Conservation (phyloP, 2,888 invertebrate genomes). For the Caprella mutica region DNA sequence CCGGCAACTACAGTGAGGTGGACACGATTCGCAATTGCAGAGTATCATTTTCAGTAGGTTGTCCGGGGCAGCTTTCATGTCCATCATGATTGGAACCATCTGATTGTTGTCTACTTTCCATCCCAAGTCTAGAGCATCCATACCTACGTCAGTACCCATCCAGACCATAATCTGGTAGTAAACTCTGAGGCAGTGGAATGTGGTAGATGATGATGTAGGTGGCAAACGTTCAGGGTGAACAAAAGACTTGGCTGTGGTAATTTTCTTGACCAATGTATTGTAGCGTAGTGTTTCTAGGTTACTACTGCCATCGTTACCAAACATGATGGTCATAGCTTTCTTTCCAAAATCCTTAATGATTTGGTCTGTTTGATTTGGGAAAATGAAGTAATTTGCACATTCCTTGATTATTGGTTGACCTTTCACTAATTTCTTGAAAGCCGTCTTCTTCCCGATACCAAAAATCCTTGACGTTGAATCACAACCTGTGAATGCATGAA, state of each 20-base stretch:
- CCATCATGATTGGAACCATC: background rate
- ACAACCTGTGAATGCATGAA: conserved; percentile 6
- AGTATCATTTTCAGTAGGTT: conserved; percentile 3
- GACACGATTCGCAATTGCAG: conserved; percentile 5
- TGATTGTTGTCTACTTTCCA: conserved; percentile 1
- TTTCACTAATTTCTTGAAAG: conserved; percentile 4
- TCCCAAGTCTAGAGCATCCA: background rate
- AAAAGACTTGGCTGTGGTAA: no score
- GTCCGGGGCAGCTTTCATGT: background rate
- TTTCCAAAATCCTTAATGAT: conserved; percentile 3
- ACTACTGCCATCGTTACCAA: no score
- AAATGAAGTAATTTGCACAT: background rate
- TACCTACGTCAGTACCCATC: conserved; percentile 4
- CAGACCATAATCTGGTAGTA: background rate
- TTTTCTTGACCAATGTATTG: no score
- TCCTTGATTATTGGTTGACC: no score
- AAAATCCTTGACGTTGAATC: conserved; percentile 3
- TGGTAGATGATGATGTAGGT: background rate
- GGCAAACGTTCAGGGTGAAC: no score
- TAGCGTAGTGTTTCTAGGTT: no score
- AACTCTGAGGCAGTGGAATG: background rate
- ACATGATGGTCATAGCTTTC: conserved; percentile 4
- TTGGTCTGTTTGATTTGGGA: background rate
- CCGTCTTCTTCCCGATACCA: conserved; percentile 1
- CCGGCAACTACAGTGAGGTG: conserved; percentile 4